Conservation (phyloP, 2,888 invertebrate genomes). For the Spilarctia lutea region DNA sequence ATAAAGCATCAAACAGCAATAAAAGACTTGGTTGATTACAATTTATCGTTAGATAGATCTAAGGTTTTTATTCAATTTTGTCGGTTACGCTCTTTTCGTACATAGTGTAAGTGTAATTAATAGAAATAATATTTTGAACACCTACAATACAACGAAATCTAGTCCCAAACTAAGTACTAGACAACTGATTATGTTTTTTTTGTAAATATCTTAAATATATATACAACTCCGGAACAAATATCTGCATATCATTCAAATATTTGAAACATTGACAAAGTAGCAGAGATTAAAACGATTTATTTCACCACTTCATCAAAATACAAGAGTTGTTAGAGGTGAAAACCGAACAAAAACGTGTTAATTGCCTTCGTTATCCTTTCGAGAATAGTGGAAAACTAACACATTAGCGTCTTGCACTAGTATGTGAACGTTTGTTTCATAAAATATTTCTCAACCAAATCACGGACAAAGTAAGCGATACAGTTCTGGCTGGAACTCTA, state of each 20-base stretch:
- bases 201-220: too few species aligned
- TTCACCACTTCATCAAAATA: conserved; percentile 29
- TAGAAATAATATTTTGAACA: background rate
- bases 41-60: too few species aligned
- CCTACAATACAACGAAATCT: too few species aligned
- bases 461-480: conserved; percentile 84
- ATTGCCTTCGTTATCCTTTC: conserved; percentile 54
- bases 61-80: too few species aligned
- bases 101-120: too few species aligned
- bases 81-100: too few species aligned
- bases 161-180: too few species aligned
- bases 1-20: too few species aligned
- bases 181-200: too few species aligned
- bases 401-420: conserved; percentile 58
- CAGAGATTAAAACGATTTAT: background rate
- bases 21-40: too few species aligned
- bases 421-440: conserved; percentile 68
- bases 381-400: conserved; percentile 48
- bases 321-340: conserved; percentile 40
- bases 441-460: conserved; percentile 81
- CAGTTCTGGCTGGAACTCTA: conserved; percentile 84
- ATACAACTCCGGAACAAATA: background rate
- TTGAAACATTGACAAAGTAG: background rate
- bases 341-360: conserved; percentile 52
- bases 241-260: too few species aligned